Base-by-base conservation (phyloP, 2,113 vertebrate species). In the Oncorhynchus nerka region DNA sequence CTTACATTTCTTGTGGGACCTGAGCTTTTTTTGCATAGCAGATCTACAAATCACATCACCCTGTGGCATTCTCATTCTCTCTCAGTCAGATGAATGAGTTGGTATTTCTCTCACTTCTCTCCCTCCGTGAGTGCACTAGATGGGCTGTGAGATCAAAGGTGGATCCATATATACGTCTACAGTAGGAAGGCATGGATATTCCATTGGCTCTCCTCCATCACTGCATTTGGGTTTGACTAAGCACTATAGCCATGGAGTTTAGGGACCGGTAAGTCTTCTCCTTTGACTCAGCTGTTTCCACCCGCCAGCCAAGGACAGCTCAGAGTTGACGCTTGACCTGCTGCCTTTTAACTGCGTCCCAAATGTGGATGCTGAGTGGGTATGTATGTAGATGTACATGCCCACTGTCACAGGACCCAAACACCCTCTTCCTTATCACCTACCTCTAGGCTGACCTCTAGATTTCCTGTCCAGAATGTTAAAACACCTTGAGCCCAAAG, bases 281-380 rank as follows among this genome's bases (percentile, higher is more conserved):
- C 57, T 66, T 34, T 71, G 79, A 84, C 81, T 89, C 84, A 89
- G 86, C 89, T 87, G 73, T 92, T 90, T 89, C 73, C 74, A 45
- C 9, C n/a, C 68, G 70, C 64, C 77, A 76, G 81, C 81, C 77
- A 78, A 80, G 77, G 84, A 85, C 84, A 77, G 80, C 77, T 80
- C 78, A 84, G 83, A 78, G 70, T 8, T 79, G 74, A 83, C 83
- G 85, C 77, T 12, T 79, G 77, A 88, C 88, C 78, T 15, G 3
- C 8, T 57, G 64, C 57, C n/a, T 55, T 55, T 55, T 55, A 16
- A 55, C 51, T 16, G 28, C 28, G 3, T 28, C 28, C 28, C 28
- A 28, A 28, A 28, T 28, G 28, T 28, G 28, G 28, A 28, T 28
- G 28, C 28, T 28, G 3, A 28, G 28, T 28, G 28, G 3, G 3